phyloP scores from a whole-genome alignment of 2,113 vertebrate genomes.

The Calyptomena viridis region DNA sequence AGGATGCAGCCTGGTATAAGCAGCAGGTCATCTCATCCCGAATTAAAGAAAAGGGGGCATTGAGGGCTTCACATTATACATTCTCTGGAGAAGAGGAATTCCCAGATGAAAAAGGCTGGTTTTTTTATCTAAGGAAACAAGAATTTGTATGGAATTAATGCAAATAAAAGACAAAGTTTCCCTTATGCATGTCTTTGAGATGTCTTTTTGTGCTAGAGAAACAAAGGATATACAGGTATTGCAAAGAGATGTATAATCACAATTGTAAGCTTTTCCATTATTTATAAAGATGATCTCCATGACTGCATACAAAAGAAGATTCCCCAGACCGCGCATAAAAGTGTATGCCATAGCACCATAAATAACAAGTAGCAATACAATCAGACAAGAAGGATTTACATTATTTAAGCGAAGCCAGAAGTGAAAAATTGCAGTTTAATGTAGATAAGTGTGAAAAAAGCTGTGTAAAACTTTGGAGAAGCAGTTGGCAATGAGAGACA shows the following conservation, averaged over 20 bases:
- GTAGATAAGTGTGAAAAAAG: background rate
- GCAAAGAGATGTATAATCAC: constrained; percentile 37
- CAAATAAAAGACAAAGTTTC: background rate
- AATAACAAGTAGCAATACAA: constrained; percentile 35
- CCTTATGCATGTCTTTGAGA: background rate
- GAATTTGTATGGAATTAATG: background rate
- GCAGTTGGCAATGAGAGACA: constrained; percentile 23
- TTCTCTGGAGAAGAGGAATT: background rate
- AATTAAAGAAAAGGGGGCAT: background rate
- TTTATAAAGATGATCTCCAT: constrained; percentile 56
- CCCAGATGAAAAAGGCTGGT: background rate
- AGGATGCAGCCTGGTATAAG: background rate
- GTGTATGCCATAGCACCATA: background rate
- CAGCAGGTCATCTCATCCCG: background rate
- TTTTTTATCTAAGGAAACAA: background rate
- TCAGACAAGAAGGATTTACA: constrained; percentile 48
- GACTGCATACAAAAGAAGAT: constrained; percentile 47
- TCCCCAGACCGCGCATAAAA: constrained; percentile 4
- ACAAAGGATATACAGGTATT: constrained; percentile 33
- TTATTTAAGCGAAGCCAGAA: constrained; percentile 46
- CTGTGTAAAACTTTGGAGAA: constrained; percentile 18
- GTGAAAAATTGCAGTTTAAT: constrained; percentile 52
- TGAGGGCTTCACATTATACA: background rate
- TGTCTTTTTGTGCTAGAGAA: background rate
- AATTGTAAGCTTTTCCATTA: constrained; percentile 41